phyloP scores from a whole-genome alignment of 1,140 invertebrate genomes.

The Drosophila lacertosa region DNA sequence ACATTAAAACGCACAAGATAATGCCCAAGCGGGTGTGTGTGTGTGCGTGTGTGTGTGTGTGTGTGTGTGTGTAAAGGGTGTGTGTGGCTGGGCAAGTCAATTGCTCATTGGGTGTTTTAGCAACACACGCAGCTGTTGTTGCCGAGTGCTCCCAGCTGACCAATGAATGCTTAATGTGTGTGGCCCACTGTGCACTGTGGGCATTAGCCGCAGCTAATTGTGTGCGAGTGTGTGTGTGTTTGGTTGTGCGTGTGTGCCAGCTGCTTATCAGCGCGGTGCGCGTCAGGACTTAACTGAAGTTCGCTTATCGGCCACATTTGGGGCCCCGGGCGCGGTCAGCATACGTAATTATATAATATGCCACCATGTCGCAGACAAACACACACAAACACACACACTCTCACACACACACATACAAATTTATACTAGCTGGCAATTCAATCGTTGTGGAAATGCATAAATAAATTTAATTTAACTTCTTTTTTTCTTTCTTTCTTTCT shows the following conservation, averaged over 20 bases:
- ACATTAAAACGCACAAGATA: constrained; percentile 79
- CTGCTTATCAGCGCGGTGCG: constrained; percentile 63
- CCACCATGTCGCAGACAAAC: constrained; percentile 13
- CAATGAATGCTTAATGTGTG: constrained; percentile 78
- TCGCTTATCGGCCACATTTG: constrained; percentile 71
- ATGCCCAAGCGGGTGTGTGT: constrained; percentile 27
- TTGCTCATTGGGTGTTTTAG: constrained; percentile 82
- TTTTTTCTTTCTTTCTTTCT: too few relatives aligned
- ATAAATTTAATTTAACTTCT: constrained; percentile 52
- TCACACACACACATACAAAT: background rate
- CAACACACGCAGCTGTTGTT: constrained; percentile 75
- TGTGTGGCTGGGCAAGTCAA: constrained; percentile 56
- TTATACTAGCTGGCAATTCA: constrained; percentile 55
- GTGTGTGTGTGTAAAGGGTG: background rate
- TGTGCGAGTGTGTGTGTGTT: constrained; percentile 14
- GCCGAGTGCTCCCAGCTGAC: constrained; percentile 63
- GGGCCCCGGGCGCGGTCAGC: constrained; percentile 64
- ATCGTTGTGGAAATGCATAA: constrained; percentile 70
- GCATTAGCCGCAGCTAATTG: constrained; percentile 43
- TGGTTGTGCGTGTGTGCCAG: constrained; percentile 42
- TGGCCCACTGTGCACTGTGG: constrained; percentile 20
- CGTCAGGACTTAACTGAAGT: constrained; percentile 64
- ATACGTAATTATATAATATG: constrained; percentile 71
- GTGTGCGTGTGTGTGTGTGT: constrained; percentile 2
- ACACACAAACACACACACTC: constrained; percentile 11